phyloP scores from a whole-genome alignment of 2,113 vertebrate genomes.

The Ptyas mucosa region DNA sequence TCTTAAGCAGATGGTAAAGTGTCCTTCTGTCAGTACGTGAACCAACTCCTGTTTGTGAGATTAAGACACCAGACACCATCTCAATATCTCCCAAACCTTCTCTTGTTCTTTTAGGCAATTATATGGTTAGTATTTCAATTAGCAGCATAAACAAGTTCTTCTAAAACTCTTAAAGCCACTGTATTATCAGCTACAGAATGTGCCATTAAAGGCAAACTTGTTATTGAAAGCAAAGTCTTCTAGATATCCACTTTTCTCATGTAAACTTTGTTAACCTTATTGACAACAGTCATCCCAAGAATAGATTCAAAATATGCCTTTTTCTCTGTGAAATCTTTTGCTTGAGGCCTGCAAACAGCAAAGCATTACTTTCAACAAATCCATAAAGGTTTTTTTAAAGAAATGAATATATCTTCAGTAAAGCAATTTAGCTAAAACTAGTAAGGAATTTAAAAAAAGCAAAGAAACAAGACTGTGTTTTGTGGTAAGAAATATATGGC shows the following conservation, averaged over 20 bases:
- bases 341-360: slow-evolving; percentile 20
- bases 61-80: slow-evolving; percentile 60
- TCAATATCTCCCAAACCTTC: slow-evolving; percentile 45
- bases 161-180: slow-evolving; percentile 46
- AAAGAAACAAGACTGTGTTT: slow-evolving; percentile 9
- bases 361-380: slow-evolving; percentile 1
- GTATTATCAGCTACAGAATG: slow-evolving; percentile 13
- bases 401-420: slow-evolving; percentile 8
- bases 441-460: slow-evolving; percentile 10
- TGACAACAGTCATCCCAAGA: slow-evolving; percentile 38
- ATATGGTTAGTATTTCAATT: slow-evolving; percentile 49
- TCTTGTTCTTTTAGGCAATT: slow-evolving; percentile 51
- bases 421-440: slow-evolving; percentile 17
- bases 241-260: slow-evolving; percentile 45
- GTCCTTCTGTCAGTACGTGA: slow-evolving; percentile 85
- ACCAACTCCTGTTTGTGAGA: slow-evolving; percentile 79
- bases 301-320: background rate
- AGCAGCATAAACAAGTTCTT: slow-evolving; percentile 16
- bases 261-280: slow-evolving; percentile 43
- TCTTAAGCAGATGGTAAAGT: slow-evolving; percentile 84
- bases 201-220: slow-evolving; percentile 29
- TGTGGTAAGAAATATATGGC: slow-evolving; percentile 20
- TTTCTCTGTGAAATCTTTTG: slow-evolving; percentile 42
- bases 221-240: slow-evolving; percentile 42
- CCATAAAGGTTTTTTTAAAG: slow-evolving; percentile 24